A percentile compares a stretch with the other conserved stretches of the same genome.
Evolutionary conservation across 35 echinoderm and acorn worm species (phyloP).

Genomic region (Nesometra sesokonis): DNA sequence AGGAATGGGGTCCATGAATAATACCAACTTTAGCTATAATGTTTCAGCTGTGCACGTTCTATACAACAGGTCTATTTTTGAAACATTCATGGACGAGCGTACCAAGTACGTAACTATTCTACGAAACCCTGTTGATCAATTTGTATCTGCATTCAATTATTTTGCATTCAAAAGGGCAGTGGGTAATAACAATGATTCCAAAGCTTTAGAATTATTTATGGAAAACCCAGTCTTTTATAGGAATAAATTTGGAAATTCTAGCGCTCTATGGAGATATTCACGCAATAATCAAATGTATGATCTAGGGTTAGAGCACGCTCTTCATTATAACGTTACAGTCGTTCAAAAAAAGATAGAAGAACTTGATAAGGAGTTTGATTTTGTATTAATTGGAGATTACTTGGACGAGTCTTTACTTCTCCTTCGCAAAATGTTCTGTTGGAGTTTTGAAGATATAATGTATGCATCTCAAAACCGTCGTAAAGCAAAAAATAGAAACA

Average conservation of each 20-base stretch:
- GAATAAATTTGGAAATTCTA: neutral
- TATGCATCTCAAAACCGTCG: slow-evolving; percentile 33
- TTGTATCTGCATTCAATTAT: slow-evolving; percentile 22
- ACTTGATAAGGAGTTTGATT: slow-evolving; percentile 51
- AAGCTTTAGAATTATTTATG: neutral
- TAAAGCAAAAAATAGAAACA: neutral
- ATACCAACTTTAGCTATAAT: slow-evolving; percentile 11
- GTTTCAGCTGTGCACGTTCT: slow-evolving; percentile 22
- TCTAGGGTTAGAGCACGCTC: slow-evolving; percentile 37
- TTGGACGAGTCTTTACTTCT: slow-evolving; percentile 75
- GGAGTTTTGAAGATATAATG: slow-evolving; percentile 67
- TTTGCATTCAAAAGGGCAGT: neutral
- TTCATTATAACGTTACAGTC: slow-evolving; percentile 8
- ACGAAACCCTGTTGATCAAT: slow-evolving; percentile 34
- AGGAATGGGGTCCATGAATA: neutral
- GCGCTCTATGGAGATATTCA: neutral
- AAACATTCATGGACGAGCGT: neutral
- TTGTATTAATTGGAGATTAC: slow-evolving; percentile 77
- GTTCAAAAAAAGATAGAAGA: slow-evolving; percentile 29
- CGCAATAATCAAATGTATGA: slow-evolving; percentile 60
- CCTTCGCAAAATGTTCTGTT: slow-evolving; percentile 60
- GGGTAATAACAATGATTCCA: neutral
- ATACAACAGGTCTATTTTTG: neutral
- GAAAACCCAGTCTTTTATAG: neutral
- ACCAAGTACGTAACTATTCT: slow-evolving; percentile 26